Evolutionary conservation across 2,113 vertebrate genomes (phyloP).

Genomic region (Neodontobutis hainanensis): DNA sequence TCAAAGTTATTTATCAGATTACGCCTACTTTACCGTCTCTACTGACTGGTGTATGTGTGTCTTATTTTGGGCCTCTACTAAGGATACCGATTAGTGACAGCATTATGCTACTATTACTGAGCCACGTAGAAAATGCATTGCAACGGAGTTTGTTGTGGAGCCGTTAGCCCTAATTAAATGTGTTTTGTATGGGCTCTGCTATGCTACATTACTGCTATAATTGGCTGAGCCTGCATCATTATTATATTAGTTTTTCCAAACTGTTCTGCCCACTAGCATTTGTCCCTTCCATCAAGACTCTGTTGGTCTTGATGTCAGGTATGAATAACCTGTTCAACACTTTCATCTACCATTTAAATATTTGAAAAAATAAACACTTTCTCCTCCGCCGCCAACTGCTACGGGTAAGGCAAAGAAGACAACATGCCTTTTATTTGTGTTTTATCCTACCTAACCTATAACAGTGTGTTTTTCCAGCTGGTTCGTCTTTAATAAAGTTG

Average conservation of each 20-base stretch:
- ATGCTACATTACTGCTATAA: conserved; percentile 17
- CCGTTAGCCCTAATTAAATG: conserved; percentile 12
- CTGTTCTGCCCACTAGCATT: conserved; percentile 35
- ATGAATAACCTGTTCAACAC: conserved; percentile 35
- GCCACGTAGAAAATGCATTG: background rate
- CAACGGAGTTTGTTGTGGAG: conserved; percentile 1
- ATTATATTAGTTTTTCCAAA: conserved; percentile 14
- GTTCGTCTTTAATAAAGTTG: conserved; percentile 38
- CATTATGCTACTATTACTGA: conserved; percentile 1
- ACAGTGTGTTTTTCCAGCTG: conserved; percentile 49
- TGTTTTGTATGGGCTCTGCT: conserved; percentile 10
- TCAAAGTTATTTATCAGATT: background rate
- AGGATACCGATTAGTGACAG: background rate
- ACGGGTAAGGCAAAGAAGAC: conserved; percentile 44
- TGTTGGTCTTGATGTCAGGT: conserved; percentile 34
- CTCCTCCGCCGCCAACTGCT: conserved; percentile 37
- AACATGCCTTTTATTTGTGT: conserved; percentile 38
- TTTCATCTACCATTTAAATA: conserved; percentile 50
- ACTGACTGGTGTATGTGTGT: background rate
- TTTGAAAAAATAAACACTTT: conserved; percentile 35
- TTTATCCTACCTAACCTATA: conserved; percentile 6
- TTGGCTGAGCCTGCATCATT: conserved; percentile 47
- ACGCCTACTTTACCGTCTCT: background rate
- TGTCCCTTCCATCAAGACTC: conserved; percentile 40
- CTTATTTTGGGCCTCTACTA: background rate